A percentile compares a stretch with the other conserved stretches of the same genome.
These are phyloP conservation scores for Bombus picipes DNA, from an alignment of 1,140 invertebrate genomes.

Conservation along the genomic window DNA sequence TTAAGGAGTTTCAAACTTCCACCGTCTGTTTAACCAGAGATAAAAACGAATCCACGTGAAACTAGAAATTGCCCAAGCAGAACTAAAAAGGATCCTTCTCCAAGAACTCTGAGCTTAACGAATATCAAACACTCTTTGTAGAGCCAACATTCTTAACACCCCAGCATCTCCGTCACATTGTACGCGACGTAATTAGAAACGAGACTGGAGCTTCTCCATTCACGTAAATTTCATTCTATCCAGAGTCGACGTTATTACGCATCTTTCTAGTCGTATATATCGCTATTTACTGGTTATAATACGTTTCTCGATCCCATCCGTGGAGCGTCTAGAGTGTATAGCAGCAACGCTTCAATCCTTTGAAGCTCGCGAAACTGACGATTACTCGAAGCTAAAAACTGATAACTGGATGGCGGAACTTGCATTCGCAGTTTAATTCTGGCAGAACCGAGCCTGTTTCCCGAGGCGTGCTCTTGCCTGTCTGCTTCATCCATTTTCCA, in stretches of 20 bases:
- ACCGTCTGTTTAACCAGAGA: background rate
- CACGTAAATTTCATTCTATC: conserved; percentile 9
- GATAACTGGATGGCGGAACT: conserved; percentile 29
- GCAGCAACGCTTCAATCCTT: background rate
- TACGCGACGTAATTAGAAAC: background rate
- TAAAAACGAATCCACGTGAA: background rate
- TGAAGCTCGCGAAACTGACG: conserved; percentile 4
- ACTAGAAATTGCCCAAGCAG: background rate
- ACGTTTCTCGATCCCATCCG: conserved; percentile 29
- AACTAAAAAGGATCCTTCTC: background rate
- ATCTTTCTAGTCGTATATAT: background rate
- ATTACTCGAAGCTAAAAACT: background rate
- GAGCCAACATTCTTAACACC: background rate
- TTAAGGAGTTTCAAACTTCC: background rate
- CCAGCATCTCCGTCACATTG: background rate
- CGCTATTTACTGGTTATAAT: conserved; percentile 1
- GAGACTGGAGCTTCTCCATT: background rate
- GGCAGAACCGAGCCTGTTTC: background rate
- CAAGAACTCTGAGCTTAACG: conserved; percentile 11
- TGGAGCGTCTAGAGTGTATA: background rate
- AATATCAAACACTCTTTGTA: conserved; percentile 17
- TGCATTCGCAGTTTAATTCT: conserved; percentile 27
- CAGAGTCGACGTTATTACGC: background rate
- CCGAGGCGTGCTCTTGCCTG: background rate
- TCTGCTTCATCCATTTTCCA: conserved; percentile 12